phyloP scores from a whole-genome alignment of 2,888 invertebrate genomes.

The Eilema caniola region DNA sequence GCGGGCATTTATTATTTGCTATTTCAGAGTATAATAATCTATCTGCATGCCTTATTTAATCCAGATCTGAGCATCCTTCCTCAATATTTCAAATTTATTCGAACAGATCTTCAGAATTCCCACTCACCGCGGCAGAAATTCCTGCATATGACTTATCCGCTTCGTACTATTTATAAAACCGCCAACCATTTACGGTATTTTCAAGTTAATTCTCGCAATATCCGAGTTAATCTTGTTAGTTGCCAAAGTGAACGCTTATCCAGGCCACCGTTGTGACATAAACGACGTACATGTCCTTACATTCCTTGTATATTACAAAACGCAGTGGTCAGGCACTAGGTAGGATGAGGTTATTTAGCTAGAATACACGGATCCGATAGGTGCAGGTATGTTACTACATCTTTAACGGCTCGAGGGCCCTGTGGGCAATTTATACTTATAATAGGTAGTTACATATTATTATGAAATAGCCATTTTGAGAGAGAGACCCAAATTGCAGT shows the following conservation, averaged over 20 bases:
- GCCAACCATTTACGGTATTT: not conserved
- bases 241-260: constrained; percentile 1
- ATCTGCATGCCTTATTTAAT: too few relatives aligned
- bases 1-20: too few relatives aligned
- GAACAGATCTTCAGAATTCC: not conserved
- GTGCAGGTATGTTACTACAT: not conserved
- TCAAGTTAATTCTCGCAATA: constrained; percentile 15
- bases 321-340: not conserved
- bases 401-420: not conserved
- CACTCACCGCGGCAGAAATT: not conserved
- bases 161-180: too few relatives aligned
- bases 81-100: too few relatives aligned
- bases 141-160: not conserved
- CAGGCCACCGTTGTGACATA: constrained; percentile 3
- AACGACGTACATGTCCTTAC: not conserved
- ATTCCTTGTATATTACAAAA: constrained; percentile 1
- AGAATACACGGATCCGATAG: not conserved
- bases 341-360: not conserved
- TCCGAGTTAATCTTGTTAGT: not conserved
- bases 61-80: too few relatives aligned
- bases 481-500: too few relatives aligned
- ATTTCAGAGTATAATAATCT: too few relatives aligned
- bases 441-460: too few relatives aligned
- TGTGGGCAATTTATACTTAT: too few relatives aligned
- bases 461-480: too few relatives aligned